These are phyloP conservation scores for Microctenopoma lineatum DNA, from an alignment of 2,797 vertebrate genomes.

Conservation along the genomic window DNA sequence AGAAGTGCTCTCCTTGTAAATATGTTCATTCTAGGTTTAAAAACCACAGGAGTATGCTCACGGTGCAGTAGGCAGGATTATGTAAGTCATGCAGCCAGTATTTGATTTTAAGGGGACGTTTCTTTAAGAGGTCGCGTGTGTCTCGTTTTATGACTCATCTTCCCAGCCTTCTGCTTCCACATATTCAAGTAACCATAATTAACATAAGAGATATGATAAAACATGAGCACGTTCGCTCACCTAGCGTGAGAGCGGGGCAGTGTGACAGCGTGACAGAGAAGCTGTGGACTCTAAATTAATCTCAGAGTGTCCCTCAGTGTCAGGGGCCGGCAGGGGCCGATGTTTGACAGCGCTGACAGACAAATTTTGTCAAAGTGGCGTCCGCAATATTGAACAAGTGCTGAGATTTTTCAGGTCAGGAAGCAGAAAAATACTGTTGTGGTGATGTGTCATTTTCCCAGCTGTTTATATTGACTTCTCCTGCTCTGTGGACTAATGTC, in stretches of 20 bases:
- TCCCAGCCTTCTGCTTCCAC: not conserved
- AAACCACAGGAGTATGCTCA: slow-evolving; percentile 24
- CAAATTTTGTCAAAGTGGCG: slow-evolving; percentile 60
- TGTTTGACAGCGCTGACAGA: slow-evolving; percentile 68
- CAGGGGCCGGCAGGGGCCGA: slow-evolving; percentile 44
- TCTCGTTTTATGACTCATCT: not conserved
- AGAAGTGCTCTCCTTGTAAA: not conserved
- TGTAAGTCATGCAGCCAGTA: slow-evolving; percentile 17
- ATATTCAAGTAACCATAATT: slow-evolving; percentile 25
- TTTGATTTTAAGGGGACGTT: slow-evolving; percentile 11
- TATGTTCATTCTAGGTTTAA: slow-evolving; percentile 5
- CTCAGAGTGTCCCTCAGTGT: slow-evolving; percentile 55
- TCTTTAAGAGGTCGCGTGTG: slow-evolving; percentile 6
- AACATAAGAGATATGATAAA: slow-evolving; percentile 36
- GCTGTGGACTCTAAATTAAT: slow-evolving; percentile 59
- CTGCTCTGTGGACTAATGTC: slow-evolving; percentile 24
- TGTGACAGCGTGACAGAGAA: slow-evolving; percentile 40
- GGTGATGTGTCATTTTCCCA: slow-evolving; percentile 36
- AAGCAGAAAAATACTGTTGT: slow-evolving; percentile 46
- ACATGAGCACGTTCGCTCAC: not conserved
- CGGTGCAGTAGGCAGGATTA: slow-evolving; percentile 1
- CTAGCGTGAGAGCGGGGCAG: not conserved
- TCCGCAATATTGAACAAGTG: slow-evolving; percentile 65
- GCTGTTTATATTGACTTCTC: slow-evolving; percentile 45
- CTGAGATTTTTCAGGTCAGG: slow-evolving; percentile 18